phyloP scores from a whole-genome alignment of 2,113 vertebrate genomes.

The Pseudonaja textilis region DNA sequence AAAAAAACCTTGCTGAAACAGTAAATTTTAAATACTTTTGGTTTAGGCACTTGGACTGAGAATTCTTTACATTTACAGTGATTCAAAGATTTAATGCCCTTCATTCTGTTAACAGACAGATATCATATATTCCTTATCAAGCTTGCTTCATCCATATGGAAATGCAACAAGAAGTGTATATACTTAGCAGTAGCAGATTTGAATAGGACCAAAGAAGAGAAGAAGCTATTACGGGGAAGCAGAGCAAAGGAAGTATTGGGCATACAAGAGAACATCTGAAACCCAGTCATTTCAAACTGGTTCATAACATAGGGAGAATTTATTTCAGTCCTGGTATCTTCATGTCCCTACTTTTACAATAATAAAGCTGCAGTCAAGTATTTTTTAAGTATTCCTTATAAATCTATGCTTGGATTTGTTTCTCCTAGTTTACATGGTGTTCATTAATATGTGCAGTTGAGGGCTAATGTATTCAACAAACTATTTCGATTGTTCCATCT shows the following conservation, averaged over 20 bases:
- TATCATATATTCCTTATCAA: background rate
- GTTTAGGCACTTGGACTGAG: background rate
- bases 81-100: background rate
- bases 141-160: background rate
- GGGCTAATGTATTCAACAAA: background rate
- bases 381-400: background rate
- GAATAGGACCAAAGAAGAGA: background rate
- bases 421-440: background rate
- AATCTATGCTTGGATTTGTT: background rate
- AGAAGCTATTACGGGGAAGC: background rate
- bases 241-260: background rate
- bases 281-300: background rate
- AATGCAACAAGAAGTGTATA: background rate
- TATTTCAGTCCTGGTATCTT: background rate
- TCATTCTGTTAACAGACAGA: background rate
- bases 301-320: background rate
- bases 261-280: background rate
- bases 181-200: slow-evolving; percentile 24
- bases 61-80: background rate
- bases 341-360: background rate
- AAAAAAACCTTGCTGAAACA: rapidly evolving
- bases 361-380: background rate
- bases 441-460: background rate
- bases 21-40: background rate
- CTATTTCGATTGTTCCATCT: background rate